A percentile compares a stretch with the other conserved stretches of the same genome.
Evolutionary conservation across 2,888 invertebrate species (phyloP).

Genomic region (Leuctra nigra): DNA sequence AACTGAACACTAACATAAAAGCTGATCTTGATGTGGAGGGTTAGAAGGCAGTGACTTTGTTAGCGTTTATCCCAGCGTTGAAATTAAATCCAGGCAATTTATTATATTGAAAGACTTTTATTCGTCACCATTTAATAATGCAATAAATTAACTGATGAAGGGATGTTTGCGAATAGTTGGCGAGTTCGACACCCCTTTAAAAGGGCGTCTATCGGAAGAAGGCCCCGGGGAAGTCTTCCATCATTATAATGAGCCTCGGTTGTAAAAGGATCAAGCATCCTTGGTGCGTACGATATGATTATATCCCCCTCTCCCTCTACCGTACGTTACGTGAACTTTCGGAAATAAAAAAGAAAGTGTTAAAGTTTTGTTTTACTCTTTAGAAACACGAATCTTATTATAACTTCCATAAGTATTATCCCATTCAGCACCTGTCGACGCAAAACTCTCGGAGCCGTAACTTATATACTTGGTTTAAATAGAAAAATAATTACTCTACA

Average conservation of each 20-base stretch:
- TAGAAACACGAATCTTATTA: constrained; percentile 13
- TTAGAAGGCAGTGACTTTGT: too few relatives aligned
- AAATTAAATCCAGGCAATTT: too few relatives aligned
- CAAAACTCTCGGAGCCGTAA: not conserved
- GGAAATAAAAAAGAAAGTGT: constrained; percentile 13
- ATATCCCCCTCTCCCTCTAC: not conserved
- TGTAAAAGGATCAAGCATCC: not conserved
- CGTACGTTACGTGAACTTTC: not conserved
- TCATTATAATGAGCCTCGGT: constrained; percentile 15
- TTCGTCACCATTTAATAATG: too few relatives aligned
- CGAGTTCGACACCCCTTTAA: not conserved
- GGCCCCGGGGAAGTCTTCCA: constrained; percentile 12
- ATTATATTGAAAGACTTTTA: too few relatives aligned
- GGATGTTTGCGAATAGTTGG: not conserved
- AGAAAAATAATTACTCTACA: constrained; percentile 15
- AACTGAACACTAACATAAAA: too few relatives aligned
- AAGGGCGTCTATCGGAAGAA: not conserved
- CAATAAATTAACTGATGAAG: too few relatives aligned
- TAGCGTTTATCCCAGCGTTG: too few relatives aligned
- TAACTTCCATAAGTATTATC: constrained; percentile 15
- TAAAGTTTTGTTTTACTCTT: constrained; percentile 16
- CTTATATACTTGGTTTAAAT: constrained; percentile 1
- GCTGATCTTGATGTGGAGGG: too few relatives aligned
- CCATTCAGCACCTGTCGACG: constrained; percentile 16
- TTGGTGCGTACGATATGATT: not conserved